phyloP scores from a whole-genome alignment of 2,797 vertebrate genomes.

The Pangasius sanitwongsei region DNA sequence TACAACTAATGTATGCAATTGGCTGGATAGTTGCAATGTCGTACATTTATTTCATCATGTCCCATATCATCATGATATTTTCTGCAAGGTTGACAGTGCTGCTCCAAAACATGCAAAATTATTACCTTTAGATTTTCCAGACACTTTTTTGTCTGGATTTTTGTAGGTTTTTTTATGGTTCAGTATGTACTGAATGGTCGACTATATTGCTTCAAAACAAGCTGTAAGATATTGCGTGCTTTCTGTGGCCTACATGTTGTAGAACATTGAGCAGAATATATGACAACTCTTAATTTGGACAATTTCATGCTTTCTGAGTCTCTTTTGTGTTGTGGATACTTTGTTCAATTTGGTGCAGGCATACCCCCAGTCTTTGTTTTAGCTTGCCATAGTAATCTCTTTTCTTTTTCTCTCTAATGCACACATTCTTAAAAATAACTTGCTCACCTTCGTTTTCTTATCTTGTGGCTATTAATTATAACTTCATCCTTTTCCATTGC shows the following conservation, averaged over 20 bases:
- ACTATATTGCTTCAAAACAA: neutral
- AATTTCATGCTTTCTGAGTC: conserved; percentile 3
- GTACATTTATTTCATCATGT: neutral
- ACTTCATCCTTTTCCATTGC: too few species aligned
- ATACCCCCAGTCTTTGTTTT: neutral
- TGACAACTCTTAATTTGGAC: neutral
- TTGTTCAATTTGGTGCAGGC: neutral
- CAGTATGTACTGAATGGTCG: neutral
- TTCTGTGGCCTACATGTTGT: neutral
- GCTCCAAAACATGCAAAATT: too few species aligned
- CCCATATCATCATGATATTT: neutral
- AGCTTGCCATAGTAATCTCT: neutral
- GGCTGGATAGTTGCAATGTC: neutral
- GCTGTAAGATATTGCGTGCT: neutral
- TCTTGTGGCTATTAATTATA: neutral
- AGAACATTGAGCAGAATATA: neutral
- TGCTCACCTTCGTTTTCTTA: neutral
- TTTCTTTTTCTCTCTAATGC: neutral
- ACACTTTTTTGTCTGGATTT: too few species aligned
- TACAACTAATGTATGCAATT: neutral
- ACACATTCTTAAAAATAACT: neutral
- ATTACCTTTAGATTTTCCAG: too few species aligned
- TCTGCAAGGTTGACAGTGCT: too few species aligned
- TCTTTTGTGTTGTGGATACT: neutral
- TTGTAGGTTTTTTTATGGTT: neutral